These are phyloP conservation scores for Microcebus tavaratra DNA, from an alignment of 2,113 vertebrate species.

Conservation along the genomic window DNA sequence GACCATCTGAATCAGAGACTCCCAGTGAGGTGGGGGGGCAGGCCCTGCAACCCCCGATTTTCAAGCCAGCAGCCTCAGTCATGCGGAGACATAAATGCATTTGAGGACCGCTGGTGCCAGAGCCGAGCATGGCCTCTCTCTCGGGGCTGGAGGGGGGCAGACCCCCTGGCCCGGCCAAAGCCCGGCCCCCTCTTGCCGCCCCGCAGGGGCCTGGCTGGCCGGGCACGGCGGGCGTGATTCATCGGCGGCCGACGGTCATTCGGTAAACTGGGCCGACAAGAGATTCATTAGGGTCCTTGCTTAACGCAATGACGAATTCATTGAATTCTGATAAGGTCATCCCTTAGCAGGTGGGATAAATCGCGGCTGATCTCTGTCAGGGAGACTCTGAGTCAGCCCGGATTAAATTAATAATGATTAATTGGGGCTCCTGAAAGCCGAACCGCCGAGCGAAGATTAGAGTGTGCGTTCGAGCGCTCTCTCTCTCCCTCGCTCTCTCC, in stretches of 20 bases:
- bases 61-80: too few species aligned
- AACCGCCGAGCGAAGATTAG: slow-evolving; percentile 41
- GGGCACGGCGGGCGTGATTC: not conserved
- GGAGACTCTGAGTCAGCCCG: slow-evolving; percentile 62
- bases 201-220: accelerated
- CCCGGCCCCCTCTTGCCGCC: not conserved
- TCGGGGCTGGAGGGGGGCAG: not conserved
- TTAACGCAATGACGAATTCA: slow-evolving; percentile 22
- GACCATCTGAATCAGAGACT: not conserved
- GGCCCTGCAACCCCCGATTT: not conserved
- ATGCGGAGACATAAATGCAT: accelerated
- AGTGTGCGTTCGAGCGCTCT: not conserved
- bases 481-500: not conserved
- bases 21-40: too few species aligned
- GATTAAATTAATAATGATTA: slow-evolving; percentile 83
- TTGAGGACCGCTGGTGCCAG: not conserved
- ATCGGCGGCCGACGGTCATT: not conserved
- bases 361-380: slow-evolving; percentile 67
- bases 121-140: not conserved
- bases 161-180: not conserved
- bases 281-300: slow-evolving; percentile 40
- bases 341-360: slow-evolving; percentile 75
- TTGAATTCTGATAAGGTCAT: slow-evolving; percentile 70
- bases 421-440: slow-evolving; percentile 72
- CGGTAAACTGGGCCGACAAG: slow-evolving; percentile 27